These are phyloP conservation scores for Actenoides hombroni DNA, from an alignment of 2,113 vertebrate genomes.

Conservation along the genomic window DNA sequence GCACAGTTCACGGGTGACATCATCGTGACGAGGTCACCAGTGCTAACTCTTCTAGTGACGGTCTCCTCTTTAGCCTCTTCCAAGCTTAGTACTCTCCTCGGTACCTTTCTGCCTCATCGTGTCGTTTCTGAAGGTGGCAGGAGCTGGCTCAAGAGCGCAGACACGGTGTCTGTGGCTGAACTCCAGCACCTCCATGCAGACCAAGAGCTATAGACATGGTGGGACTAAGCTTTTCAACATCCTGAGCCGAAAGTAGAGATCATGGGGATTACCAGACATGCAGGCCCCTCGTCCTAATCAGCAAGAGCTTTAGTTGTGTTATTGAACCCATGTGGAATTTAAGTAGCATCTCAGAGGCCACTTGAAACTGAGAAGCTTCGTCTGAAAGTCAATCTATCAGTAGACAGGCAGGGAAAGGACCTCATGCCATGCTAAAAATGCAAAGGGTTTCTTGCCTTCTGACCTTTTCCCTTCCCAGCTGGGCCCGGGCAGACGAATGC, in stretches of 20 bases:
- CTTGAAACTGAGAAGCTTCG: neutral
- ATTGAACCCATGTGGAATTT: neutral
- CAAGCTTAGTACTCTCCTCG: neutral
- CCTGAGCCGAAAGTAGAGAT: neutral
- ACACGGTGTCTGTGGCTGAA: neutral
- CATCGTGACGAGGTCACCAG: neutral
- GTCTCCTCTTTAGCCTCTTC: neutral
- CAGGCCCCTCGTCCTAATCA: neutral
- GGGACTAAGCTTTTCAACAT: neutral
- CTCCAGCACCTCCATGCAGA: neutral
- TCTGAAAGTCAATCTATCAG: neutral
- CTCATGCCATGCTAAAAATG: neutral
- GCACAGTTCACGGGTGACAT: neutral
- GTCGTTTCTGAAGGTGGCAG: neutral
- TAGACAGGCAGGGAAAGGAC: neutral
- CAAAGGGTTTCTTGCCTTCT: neutral
- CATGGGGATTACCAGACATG: neutral
- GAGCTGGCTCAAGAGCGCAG: neutral
- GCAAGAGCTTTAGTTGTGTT: neutral
- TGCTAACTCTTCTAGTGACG: rapidly evolving
- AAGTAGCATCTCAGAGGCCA: constrained; percentile 13
- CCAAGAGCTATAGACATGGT: neutral
- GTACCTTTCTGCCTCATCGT: neutral
- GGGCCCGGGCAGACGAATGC: neutral
- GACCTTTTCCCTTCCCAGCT: neutral